phyloP scores from a whole-genome alignment of 2,113 vertebrate species.

The Grus americana region DNA sequence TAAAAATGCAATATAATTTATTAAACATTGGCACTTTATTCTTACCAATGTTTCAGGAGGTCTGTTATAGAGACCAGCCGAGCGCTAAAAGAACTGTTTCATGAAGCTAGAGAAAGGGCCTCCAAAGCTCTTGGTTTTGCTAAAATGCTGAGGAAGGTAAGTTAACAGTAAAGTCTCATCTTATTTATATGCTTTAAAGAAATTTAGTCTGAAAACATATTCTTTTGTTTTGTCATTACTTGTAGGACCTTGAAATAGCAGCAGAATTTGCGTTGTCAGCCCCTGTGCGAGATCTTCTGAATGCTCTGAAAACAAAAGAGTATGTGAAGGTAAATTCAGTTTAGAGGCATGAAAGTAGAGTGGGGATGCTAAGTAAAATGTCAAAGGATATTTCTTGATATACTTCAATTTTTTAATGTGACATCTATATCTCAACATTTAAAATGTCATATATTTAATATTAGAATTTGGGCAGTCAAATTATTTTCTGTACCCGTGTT shows the following conservation, averaged over 20 bases:
- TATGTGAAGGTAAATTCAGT: slow-evolving; percentile 86
- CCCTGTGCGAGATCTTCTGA: slow-evolving; percentile 84
- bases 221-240: slow-evolving; percentile 41
- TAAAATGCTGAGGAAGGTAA: slow-evolving; percentile 97
- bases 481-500: not conserved
- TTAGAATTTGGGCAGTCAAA: not conserved
- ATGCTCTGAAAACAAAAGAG: slow-evolving; percentile 83
- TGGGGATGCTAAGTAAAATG: not conserved
- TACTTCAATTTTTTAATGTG: not conserved
- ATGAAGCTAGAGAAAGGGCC: slow-evolving; percentile 94
- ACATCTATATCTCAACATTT: not conserved
- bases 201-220: slow-evolving; percentile 3
- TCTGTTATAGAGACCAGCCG: slow-evolving; percentile 96
- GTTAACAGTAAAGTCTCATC: not conserved
- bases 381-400: not conserved
- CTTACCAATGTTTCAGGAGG: slow-evolving; percentile 75
- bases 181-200: not conserved
- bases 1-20: not conserved
- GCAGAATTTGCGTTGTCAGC: slow-evolving; percentile 90
- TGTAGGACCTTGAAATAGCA: slow-evolving; percentile 95
- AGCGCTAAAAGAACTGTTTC: slow-evolving; percentile 95
- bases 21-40: not conserved
- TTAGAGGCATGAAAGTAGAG: not conserved
- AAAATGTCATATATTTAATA: not conserved
- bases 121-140: slow-evolving; percentile 98